phyloP scores from a whole-genome alignment of 2,113 vertebrate genomes.

The Thamnophis sirtalis region DNA sequence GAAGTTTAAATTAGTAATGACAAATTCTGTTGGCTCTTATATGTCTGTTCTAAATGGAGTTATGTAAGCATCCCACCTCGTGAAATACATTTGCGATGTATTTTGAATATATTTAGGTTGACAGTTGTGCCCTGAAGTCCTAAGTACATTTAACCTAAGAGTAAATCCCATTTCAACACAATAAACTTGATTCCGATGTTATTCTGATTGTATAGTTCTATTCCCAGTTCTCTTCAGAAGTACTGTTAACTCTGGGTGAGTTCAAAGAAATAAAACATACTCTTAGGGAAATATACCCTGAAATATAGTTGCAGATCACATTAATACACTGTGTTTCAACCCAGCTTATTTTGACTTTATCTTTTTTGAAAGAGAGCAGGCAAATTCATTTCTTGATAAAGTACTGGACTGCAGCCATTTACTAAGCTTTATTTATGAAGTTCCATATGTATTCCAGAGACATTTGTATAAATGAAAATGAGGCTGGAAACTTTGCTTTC shows the following conservation, averaged over 20 bases:
- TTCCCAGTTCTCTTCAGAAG: not conserved
- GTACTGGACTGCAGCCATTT: not conserved
- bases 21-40: not conserved
- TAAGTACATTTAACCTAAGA: not conserved
- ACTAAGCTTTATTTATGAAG: not conserved
- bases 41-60: not conserved
- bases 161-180: not conserved
- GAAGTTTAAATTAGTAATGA: not conserved
- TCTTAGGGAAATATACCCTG: not conserved
- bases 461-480: not conserved
- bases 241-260: not conserved
- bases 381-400: not conserved
- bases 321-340: not conserved
- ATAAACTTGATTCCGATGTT: not conserved
- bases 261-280: not conserved
- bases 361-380: not conserved
- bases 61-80: not conserved
- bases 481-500: not conserved
- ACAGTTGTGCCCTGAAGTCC: not conserved
- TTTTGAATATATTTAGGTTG: not conserved
- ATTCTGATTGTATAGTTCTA: not conserved
- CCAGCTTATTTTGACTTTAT: not conserved
- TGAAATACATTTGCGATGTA: conserved; percentile 5
- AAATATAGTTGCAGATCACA: not conserved
- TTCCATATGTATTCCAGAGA: not conserved